Evolutionary conservation across 2,888 invertebrate species (phyloP).

Genomic region (Scrobipalpa atriplicella): DNA sequence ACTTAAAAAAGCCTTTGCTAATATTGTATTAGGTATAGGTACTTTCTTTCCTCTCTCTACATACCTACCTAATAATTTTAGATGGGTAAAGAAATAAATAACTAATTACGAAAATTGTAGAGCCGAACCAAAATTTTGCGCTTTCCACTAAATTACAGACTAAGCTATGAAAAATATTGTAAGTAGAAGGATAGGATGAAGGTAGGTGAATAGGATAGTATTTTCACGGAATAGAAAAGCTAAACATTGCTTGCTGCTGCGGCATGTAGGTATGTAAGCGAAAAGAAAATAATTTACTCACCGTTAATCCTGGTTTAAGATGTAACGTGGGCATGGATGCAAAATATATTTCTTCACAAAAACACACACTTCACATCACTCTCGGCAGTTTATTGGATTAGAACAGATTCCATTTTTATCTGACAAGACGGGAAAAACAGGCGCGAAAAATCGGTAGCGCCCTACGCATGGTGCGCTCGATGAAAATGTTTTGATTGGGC

Average conservation of each 20-base stretch:
- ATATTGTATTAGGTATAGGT: no score
- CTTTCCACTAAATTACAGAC: no score
- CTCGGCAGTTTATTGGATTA: slow-evolving; percentile 38
- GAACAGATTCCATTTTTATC: slow-evolving; percentile 40
- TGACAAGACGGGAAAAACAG: slow-evolving; percentile 53
- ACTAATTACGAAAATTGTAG: no score
- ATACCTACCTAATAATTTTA: no score
- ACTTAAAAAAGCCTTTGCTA: no score
- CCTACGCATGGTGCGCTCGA: slow-evolving; percentile 63
- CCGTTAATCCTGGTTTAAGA: slow-evolving; percentile 78
- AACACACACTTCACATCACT: slow-evolving; percentile 62
- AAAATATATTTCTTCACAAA: slow-evolving; percentile 30
- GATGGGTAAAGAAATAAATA: no score
- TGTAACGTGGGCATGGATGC: slow-evolving; percentile 77
- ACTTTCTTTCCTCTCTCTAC: no score
- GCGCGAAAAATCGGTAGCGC: slow-evolving; percentile 66
- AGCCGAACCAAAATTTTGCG: not conserved
- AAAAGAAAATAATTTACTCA: slow-evolving; percentile 50
- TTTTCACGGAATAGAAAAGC: not conserved
- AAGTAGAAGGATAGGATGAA: no score
- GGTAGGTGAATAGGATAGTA: not conserved
- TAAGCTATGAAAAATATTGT: no score
- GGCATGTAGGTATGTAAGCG: slow-evolving; percentile 19
- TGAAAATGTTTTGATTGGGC: slow-evolving; percentile 70
- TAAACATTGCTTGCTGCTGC: not conserved